phyloP scores from a whole-genome alignment of 2,888 invertebrate genomes.

The Myopa tessellatipennis region DNA sequence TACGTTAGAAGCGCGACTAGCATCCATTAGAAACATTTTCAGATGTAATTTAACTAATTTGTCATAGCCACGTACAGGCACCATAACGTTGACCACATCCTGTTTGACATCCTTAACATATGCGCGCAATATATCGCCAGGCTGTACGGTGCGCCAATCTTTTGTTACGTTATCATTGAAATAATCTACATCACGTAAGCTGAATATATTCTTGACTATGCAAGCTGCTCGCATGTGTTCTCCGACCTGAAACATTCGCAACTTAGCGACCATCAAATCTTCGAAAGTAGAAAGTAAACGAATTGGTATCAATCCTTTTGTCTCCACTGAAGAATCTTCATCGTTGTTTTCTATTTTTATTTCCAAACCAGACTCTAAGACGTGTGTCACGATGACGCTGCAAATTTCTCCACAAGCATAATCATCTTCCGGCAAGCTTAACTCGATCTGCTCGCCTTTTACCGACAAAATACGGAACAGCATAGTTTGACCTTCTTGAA shows the following conservation, averaged over 20 bases:
- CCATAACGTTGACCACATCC: conserved; percentile 59
- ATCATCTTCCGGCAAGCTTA: conserved; percentile 59
- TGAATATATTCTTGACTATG: conserved; percentile 63
- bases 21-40: conserved; percentile 61
- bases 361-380: conserved; percentile 64
- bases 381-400: conserved; percentile 56
- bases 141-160: conserved; percentile 57
- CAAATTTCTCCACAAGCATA: conserved; percentile 63
- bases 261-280: conserved; percentile 60
- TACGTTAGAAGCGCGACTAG: conserved; percentile 49
- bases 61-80: conserved; percentile 60
- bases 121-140: conserved; percentile 61
- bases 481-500: conserved; percentile 63
- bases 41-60: conserved; percentile 63
- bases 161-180: conserved; percentile 56
- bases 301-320: conserved; percentile 66
- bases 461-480: conserved; percentile 58
- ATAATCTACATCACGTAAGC: conserved; percentile 63
- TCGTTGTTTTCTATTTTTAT: conserved; percentile 55
- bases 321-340: conserved; percentile 50
- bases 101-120: conserved; percentile 61
- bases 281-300: conserved; percentile 61
- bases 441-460: conserved; percentile 56
- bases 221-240: conserved; percentile 57
- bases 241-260: conserved; percentile 54